Evolutionary conservation across 2,113 vertebrate species (phyloP).

Genomic region (Campylomormyrus numenius): DNA sequence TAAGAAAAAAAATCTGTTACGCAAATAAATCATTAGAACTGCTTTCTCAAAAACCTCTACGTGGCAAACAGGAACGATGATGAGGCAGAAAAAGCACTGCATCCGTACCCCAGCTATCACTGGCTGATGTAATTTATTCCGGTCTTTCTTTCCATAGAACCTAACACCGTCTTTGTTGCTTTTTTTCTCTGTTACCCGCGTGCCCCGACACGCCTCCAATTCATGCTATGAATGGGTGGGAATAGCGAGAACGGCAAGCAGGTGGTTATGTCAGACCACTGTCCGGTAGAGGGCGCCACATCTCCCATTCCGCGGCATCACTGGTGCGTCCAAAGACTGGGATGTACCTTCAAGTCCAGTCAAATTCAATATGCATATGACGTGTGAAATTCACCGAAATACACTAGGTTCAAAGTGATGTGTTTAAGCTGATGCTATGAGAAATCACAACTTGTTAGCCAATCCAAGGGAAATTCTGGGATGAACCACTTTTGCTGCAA

Average conservation of each 20-base stretch:
- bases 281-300: conserved; percentile 4
- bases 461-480: neutral
- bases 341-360: neutral
- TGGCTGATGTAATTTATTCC: neutral
- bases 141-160: neutral
- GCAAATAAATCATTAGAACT: neutral
- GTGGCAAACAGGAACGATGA: conserved; percentile 1
- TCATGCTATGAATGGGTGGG: neutral
- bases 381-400: neutral
- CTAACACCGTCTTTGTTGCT: neutral
- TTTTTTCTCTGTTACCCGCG: neutral
- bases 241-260: neutral
- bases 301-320: neutral
- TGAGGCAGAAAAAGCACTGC: neutral
- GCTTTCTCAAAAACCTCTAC: neutral
- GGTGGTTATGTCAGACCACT: neutral
- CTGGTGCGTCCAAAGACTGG: neutral
- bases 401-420: neutral
- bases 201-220: neutral
- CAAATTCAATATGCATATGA: neutral
- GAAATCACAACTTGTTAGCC: neutral
- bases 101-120: neutral
- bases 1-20: neutral
- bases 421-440: neutral
- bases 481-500: neutral